Evolutionary conservation across 2,888 invertebrate species (phyloP), one percentile per base, ranked within the genome.

Genomic region (Eilema sororculum): DNA sequence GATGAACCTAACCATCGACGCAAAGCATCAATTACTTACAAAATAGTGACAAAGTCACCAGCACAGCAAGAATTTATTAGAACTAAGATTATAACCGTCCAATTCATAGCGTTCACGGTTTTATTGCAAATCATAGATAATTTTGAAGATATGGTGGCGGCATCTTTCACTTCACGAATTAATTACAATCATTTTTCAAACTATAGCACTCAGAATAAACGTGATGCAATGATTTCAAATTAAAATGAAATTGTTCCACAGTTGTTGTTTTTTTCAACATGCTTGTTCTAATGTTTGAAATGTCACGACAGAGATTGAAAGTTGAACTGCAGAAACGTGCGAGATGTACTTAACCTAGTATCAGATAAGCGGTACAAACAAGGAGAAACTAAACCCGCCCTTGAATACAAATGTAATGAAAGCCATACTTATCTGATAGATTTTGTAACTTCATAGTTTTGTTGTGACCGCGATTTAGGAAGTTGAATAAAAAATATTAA

Each of bases 331-430:
- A 62, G 69, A n/a, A 52, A 13, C 25, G 67, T 67, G 28, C 56
- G 30, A 62, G 68, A 73, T 74, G 69, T 71, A 46, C 37, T 75
- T 71, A 69, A 61, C 65, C 64, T 60, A 66, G 24, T 67, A 73
- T 76, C 70, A 71, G 56, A 64, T 60, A 57, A 67, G 57, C 57
- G 12, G 52, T 67, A 73, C 69, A 72, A 64, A 70, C 58, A 25
- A 68, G 66, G 68, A 74, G 81, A 82, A 82, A 80, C 75, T 77
- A 61, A 25, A 67, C 25, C 58, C 59, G 75, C 75, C 81, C 80
- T 80, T 81, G 78, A 76, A 74, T 70, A 66, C 68, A 68, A 22
- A 41, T 65, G 65, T 78, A 63, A 73, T 62, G 72, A 70, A 80
- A 80, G 71, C 57, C 69, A 78, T 72, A 73, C 73, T 76, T 78